Evolutionary conservation across 2,113 vertebrate species (phyloP).

Genomic region (Lophura nycthemera): DNA sequence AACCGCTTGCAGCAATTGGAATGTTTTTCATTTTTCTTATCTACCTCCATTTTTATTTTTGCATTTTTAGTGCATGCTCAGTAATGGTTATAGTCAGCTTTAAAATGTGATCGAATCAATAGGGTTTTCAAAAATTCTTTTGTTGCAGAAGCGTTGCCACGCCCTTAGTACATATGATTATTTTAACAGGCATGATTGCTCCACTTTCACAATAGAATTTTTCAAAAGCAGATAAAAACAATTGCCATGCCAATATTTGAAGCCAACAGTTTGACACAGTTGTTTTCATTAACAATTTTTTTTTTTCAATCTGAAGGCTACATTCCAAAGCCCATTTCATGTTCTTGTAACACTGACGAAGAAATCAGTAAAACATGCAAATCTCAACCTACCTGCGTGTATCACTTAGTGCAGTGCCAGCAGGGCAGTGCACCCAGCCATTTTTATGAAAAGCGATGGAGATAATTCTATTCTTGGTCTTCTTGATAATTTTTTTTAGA

Average conservation of each 20-base stretch:
- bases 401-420: slow-evolving; percentile 77
- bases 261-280: slow-evolving; percentile 42
- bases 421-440: slow-evolving; percentile 78
- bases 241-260: slow-evolving; percentile 35
- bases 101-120: slow-evolving; percentile 71
- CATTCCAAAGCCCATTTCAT: slow-evolving; percentile 62
- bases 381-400: slow-evolving; percentile 83
- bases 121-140: slow-evolving; percentile 80
- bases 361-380: slow-evolving; percentile 83
- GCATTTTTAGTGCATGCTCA: slow-evolving; percentile 66
- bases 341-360: slow-evolving; percentile 64
- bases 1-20: slow-evolving; percentile 74
- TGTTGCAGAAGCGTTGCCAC: slow-evolving; percentile 83
- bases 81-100: slow-evolving; percentile 57
- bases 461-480: slow-evolving; percentile 76
- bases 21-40: slow-evolving; percentile 78
- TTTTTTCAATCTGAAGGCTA: slow-evolving; percentile 52
- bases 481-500: slow-evolving; percentile 78
- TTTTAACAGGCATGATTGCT: slow-evolving; percentile 69
- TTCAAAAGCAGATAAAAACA: background rate
- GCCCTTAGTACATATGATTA: slow-evolving; percentile 77
- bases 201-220: slow-evolving; percentile 57
- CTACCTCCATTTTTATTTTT: slow-evolving; percentile 61
- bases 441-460: slow-evolving; percentile 77
- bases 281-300: slow-evolving; percentile 47